These are phyloP conservation scores for Sitta carolinensis DNA, from an alignment of 2,797 vertebrate species.

Conservation along the genomic window DNA sequence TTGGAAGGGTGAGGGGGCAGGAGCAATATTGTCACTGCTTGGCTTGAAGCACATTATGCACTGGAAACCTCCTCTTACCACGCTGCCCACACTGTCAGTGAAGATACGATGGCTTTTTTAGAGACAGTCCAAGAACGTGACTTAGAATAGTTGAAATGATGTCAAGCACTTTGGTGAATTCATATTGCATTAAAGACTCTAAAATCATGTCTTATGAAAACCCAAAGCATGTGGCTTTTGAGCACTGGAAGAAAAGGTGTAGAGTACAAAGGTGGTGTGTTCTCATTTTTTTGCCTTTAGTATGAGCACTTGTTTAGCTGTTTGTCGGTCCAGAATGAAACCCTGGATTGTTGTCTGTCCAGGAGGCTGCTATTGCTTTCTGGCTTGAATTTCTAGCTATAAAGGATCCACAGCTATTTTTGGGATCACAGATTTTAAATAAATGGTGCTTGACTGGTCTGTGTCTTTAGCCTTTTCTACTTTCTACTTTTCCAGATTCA, in stretches of 20 bases:
- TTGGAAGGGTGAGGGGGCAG: neutral
- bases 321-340: neutral
- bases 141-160: neutral
- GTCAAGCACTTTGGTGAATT: neutral
- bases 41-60: neutral
- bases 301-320: neutral
- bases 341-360: neutral
- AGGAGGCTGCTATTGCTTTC: fast-evolving
- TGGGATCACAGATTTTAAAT: neutral
- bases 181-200: neutral
- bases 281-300: neutral
- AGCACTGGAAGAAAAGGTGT: neutral
- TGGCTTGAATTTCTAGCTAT: neutral
- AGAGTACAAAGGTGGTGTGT: neutral
- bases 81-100: neutral
- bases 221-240: neutral
- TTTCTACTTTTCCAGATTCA: neutral
- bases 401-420: neutral
- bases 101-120: neutral
- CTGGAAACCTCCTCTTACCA: neutral
- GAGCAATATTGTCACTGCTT: neutral
- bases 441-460: neutral
- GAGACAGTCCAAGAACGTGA: neutral
- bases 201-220: neutral
- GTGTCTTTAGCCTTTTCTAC: neutral